Percentiles rank a stretch among this genome's conserved stretches.
phyloP scores from a whole-genome alignment of 2,888 invertebrate species.

The Camptogramma bilineatum region DNA sequence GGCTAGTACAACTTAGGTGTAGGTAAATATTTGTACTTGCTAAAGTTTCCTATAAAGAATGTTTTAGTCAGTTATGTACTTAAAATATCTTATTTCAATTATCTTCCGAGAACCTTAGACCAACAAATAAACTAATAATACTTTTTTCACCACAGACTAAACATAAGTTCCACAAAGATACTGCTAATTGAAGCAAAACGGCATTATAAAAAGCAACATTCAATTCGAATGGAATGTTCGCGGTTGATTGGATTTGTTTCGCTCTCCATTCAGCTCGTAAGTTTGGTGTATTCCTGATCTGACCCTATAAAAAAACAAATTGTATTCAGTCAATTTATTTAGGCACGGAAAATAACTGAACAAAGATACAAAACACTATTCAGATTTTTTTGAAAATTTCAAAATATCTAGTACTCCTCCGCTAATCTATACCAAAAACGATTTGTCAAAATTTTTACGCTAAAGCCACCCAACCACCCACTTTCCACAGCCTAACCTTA shows the following conservation, averaged over 20 bases:
- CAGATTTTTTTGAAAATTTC: no score
- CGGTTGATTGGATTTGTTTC: slow-evolving; percentile 75
- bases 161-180: slow-evolving; percentile 40
- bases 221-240: slow-evolving; percentile 56
- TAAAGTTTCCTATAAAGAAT: no score
- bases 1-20: no score
- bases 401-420: no score
- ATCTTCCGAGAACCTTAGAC: background rate
- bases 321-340: background rate
- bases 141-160: slow-evolving; percentile 24
- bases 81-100: no score
- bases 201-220: slow-evolving; percentile 58
- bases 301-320: slow-evolving; percentile 7
- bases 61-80: no score
- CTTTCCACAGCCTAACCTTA: no score
- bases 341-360: background rate
- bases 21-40: no score
- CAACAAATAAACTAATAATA: background rate
- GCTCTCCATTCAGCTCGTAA: slow-evolving; percentile 58
- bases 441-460: no score
- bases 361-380: no score
- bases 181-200: slow-evolving; percentile 49
- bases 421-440: no score
- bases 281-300: slow-evolving; percentile 27
- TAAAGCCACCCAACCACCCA: no score